Base-by-base conservation (phyloP, 2,113 vertebrate genomes). In the Daubentonia madagascariensis region DNA sequence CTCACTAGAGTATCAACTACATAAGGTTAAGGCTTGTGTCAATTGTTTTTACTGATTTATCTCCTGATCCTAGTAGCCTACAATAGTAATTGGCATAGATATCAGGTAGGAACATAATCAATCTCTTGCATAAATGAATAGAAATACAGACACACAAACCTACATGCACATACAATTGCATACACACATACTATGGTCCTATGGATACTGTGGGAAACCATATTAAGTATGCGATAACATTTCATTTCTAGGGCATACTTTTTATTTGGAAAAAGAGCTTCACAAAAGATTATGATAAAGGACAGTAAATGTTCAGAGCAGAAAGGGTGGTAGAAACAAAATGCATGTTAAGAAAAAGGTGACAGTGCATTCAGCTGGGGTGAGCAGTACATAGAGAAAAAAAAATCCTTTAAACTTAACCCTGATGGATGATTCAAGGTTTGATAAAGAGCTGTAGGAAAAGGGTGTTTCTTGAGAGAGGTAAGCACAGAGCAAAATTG, bases 201-300 rank as follows among this genome's bases (percentile, higher is more conserved):
- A 18, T 35, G 35, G 48, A 65, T 73, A 18, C n/a, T 79, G 12
- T 61, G 50, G n/a, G 23, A 50, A 73, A 76, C 81, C 30, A n/a
- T 79, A 50, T 20, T 63, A 57, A 61, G 8, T 23, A n/a, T 59
- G 67, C 75, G 17, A 65, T 54, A 81, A 10, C 16, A n/a, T 81
- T 85, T 89, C 28, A 78, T 81, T 45, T 94, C 54, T 86, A n/a
- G 8, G 35, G 23, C 17, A 52, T 28, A 22, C 52, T 59, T 91
- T 92, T 90, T 78, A 37, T 52, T 8, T 73, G 16, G 12, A 67
- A 97, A 85, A 14, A 20, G 54, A 89, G 7, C 0, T 50, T 93
- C 8, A 73, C n/a, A 48, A 67, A 75, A 45, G 7, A 32, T 3
- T 86, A 25, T 8, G 43, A 54, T 61, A 65, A 76, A 83, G 11